phyloP scores from a whole-genome alignment of 2,797 vertebrate genomes.

The Darevskia mixta region DNA sequence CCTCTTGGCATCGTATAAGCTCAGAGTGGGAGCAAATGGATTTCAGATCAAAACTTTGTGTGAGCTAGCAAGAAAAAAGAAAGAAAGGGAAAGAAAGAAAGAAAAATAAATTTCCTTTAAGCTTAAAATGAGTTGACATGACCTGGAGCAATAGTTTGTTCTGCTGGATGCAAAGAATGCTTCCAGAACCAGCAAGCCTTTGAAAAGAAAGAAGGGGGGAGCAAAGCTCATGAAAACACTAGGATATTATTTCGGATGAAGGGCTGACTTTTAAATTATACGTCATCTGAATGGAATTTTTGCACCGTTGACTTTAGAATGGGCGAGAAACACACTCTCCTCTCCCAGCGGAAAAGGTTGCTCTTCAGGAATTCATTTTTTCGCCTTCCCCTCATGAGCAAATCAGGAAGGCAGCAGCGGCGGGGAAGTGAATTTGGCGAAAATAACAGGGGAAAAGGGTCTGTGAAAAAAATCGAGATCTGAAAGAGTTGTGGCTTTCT shows the following conservation, averaged over 20 bases:
- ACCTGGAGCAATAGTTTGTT: neutral
- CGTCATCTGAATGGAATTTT: constrained; percentile 36
- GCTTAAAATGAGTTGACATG: neutral
- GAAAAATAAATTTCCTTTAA: neutral
- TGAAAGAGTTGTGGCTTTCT: neutral
- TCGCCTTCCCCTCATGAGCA: neutral
- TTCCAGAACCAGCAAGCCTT: constrained; percentile 30
- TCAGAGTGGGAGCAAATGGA: neutral
- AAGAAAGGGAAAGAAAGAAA: neutral
- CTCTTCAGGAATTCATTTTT: constrained; percentile 12
- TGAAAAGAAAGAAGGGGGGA: neutral
- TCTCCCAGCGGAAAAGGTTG: constrained; percentile 1
- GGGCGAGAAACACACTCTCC: constrained; percentile 1
- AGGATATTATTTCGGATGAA: constrained; percentile 32
- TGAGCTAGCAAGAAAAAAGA: neutral
- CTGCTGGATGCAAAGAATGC: neutral
- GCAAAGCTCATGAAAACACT: constrained; percentile 14
- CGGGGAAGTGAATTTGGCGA: neutral
- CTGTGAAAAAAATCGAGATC: neutral
- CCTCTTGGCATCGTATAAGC: neutral
- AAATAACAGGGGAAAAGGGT: neutral
- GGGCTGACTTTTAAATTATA: constrained; percentile 23
- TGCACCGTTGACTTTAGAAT: constrained; percentile 14
- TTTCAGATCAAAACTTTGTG: neutral
- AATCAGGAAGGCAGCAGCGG: neutral